phyloP scores from a whole-genome alignment of 2,888 invertebrate species.

The Ganaspis brasiliensis region DNA sequence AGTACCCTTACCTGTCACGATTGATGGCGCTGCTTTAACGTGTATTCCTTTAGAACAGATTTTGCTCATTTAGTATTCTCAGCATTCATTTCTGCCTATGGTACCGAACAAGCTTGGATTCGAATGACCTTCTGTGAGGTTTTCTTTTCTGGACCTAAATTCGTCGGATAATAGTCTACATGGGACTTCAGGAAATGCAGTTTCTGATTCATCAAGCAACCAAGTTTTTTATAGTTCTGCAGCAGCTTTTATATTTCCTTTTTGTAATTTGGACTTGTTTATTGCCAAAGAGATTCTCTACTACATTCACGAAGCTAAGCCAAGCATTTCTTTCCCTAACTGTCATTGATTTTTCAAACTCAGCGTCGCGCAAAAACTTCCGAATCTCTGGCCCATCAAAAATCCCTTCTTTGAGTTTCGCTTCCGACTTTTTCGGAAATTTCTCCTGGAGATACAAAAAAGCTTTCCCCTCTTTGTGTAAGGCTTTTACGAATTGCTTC shows the following conservation, averaged over 20 bases:
- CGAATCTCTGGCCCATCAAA: slow-evolving; percentile 21
- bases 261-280: slow-evolving; percentile 28
- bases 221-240: slow-evolving; percentile 18
- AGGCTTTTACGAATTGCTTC: slow-evolving; percentile 65
- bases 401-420: slow-evolving; percentile 20
- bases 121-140: slow-evolving; percentile 24
- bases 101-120: slow-evolving; percentile 17
- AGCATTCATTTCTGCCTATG: slow-evolving; percentile 8
- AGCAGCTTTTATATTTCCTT: slow-evolving; percentile 24
- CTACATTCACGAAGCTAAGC: background rate
- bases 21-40: background rate
- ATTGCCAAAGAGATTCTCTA: background rate
- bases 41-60: background rate
- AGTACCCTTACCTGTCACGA: background rate
- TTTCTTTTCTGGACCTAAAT: slow-evolving; percentile 36
- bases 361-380: background rate
- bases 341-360: slow-evolving; percentile 15
- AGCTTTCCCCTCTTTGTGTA: slow-evolving; percentile 47
- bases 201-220: slow-evolving; percentile 46
- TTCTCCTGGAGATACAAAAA: background rate
- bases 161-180: slow-evolving; percentile 42
- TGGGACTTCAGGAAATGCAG: slow-evolving; percentile 43
- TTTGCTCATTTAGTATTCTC: slow-evolving; percentile 17
- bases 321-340: slow-evolving; percentile 3
- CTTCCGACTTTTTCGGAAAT: slow-evolving; percentile 23